Evolutionary conservation across 1,140 invertebrate genomes (phyloP).

Genomic region (Halesus radiatus): DNA sequence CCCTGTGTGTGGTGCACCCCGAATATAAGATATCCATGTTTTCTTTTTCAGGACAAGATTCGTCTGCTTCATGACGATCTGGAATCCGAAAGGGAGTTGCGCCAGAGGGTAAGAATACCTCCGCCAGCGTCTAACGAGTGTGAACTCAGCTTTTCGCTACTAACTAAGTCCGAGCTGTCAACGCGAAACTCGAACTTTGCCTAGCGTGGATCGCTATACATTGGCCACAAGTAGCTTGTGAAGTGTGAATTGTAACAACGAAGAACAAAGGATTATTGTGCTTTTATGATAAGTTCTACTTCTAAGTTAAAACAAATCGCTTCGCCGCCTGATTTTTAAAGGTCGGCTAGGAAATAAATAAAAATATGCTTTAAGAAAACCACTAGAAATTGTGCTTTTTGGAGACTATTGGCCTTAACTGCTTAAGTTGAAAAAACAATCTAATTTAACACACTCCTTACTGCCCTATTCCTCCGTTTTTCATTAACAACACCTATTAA

Average conservation of each 20-base stretch:
- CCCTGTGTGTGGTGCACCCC: constrained; percentile 24
- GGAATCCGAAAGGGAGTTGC: constrained; percentile 95
- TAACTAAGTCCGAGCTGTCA: constrained; percentile 18
- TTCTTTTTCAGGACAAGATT: constrained; percentile 92
- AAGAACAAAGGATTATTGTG: constrained; percentile 4
- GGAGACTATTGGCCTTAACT: too few relatives aligned
- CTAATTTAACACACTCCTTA: too few relatives aligned
- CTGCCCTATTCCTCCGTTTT: too few relatives aligned
- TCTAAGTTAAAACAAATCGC: too few relatives aligned
- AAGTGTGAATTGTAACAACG: constrained; percentile 8
- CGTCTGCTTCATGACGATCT: constrained; percentile 97
- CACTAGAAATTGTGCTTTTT: too few relatives aligned
- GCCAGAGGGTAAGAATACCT: constrained; percentile 88
- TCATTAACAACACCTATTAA: too few relatives aligned
- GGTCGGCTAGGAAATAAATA: too few relatives aligned
- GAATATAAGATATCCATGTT: constrained; percentile 45
- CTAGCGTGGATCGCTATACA: too few relatives aligned
- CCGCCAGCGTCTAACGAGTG: constrained; percentile 19
- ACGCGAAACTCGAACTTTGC: not conserved
- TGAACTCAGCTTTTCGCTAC: constrained; percentile 26
- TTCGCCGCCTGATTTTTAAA: too few relatives aligned
- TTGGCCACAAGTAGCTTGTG: not conserved
- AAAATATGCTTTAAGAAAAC: too few relatives aligned
- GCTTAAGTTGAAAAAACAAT: too few relatives aligned
- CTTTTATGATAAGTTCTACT: not conserved